These are phyloP conservation scores for Lophius americanus DNA, from an alignment of 2,797 vertebrate species.

Conservation along the genomic window DNA sequence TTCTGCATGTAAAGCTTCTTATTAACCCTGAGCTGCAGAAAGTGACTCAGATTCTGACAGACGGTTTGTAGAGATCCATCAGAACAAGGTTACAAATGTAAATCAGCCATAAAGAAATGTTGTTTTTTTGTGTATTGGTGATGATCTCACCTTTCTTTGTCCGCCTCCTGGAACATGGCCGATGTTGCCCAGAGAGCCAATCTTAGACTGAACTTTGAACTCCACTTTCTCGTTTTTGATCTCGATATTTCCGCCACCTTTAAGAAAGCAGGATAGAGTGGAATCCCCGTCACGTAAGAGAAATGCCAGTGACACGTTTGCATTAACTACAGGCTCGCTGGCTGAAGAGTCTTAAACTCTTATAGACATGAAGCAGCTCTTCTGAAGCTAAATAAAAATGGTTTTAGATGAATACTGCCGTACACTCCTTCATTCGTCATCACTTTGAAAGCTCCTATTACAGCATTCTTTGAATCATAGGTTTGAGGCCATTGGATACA, in stretches of 20 bases:
- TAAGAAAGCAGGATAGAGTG: neutral
- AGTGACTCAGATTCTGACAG: neutral
- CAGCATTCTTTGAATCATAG: too few relatives aligned
- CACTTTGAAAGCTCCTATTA: too few relatives aligned
- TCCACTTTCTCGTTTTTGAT: slow-evolving; percentile 97
- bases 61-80: too few relatives aligned
- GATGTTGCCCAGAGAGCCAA: slow-evolving; percentile 94
- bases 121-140: neutral
- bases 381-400: too few relatives aligned
- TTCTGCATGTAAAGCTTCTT: neutral
- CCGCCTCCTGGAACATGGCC: slow-evolving; percentile 93
- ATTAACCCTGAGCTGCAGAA: neutral
- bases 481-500: too few relatives aligned
- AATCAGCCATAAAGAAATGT: neutral
- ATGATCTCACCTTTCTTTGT: slow-evolving; percentile 84
- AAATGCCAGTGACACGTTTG: too few relatives aligned
- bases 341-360: too few relatives aligned
- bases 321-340: too few relatives aligned
- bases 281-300: too few relatives aligned
- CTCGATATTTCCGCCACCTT: slow-evolving; percentile 95
- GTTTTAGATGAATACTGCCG: too few relatives aligned
- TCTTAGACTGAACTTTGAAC: slow-evolving; percentile 94
- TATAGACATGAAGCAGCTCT: too few relatives aligned
- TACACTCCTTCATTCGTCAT: too few relatives aligned
- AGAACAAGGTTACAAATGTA: neutral